These are phyloP conservation scores for Cairina moschata DNA, from an alignment of 2,113 vertebrate species.

Conservation along the genomic window DNA sequence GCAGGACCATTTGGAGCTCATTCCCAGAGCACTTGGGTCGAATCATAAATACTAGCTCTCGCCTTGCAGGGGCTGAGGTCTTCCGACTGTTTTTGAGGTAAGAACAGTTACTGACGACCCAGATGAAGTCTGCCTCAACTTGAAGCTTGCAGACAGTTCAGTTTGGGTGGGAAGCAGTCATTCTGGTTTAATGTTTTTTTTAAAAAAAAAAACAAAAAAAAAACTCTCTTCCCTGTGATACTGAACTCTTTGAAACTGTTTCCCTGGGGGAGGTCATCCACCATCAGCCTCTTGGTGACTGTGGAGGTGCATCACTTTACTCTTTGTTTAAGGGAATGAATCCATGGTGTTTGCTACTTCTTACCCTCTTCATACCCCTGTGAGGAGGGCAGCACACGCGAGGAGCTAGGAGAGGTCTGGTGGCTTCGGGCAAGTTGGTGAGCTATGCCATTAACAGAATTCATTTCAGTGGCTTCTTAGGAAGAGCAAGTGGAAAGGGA, in stretches of 20 bases:
- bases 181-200: not conserved
- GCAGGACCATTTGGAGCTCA: not conserved
- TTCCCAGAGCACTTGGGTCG: not conserved
- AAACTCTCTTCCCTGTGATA: not conserved
- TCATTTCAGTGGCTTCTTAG: not conserved
- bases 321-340: not conserved
- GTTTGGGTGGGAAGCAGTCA: not conserved
- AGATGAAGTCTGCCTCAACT: not conserved
- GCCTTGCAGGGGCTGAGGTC: not conserved
- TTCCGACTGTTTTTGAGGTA: not conserved
- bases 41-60: not conserved
- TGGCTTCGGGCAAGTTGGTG: not conserved
- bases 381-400: not conserved
- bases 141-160: accelerated
- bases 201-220: not conserved
- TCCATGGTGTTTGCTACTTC: not conserved
- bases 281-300: not conserved
- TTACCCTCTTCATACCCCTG: not conserved
- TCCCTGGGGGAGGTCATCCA: not conserved
- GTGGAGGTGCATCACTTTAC: not conserved
- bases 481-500: not conserved
- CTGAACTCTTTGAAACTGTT: not conserved
- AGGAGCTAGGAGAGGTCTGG: not conserved
- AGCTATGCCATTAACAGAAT: not conserved
- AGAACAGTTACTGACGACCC: not conserved